Conservation (phyloP, 2,888 invertebrate genomes). For the Agrochola macilenta region DNA sequence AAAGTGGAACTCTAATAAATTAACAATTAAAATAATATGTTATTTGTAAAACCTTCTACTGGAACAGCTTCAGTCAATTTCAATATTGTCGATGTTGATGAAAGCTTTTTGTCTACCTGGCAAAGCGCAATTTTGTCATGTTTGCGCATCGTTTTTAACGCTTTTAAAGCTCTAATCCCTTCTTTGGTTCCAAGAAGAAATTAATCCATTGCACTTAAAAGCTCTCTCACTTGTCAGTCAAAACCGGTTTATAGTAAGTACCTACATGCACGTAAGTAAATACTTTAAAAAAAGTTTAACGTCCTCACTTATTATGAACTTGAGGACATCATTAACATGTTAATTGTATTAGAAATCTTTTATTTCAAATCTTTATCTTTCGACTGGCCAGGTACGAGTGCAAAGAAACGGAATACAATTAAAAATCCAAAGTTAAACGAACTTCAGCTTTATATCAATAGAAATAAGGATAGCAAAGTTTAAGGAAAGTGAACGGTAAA, state of each 20-base stretch:
- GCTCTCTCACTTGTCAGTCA: not conserved
- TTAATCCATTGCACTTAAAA: not conserved
- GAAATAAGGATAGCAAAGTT: slow-evolving; percentile 60
- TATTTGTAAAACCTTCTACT: slow-evolving; percentile 1
- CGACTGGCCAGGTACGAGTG: slow-evolving; percentile 75
- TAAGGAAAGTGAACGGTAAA: slow-evolving; percentile 64
- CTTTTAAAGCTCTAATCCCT: not conserved
- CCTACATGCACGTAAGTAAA: not conserved
- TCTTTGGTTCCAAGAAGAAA: not conserved
- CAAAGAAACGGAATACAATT: slow-evolving; percentile 48
- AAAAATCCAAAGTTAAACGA: slow-evolving; percentile 54
- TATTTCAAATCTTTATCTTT: slow-evolving; percentile 77
- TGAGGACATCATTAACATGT: slow-evolving; percentile 64
- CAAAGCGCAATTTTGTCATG: not conserved
- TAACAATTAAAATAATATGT: not conserved
- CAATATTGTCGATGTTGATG: not conserved
- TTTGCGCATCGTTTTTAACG: not conserved
- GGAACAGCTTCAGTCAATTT: not conserved
- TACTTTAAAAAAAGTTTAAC: not conserved
- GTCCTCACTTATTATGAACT: slow-evolving; percentile 22
- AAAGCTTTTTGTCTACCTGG: no score
- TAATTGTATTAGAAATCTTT: slow-evolving; percentile 74
- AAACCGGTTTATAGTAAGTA: not conserved
- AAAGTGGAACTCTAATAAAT: not conserved
- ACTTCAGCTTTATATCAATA: slow-evolving; percentile 66